Percentiles rank a stretch among this genome's conserved stretches.
Conservation (phyloP, 1,140 invertebrate genomes). For the Hyphantria cunea region DNA sequence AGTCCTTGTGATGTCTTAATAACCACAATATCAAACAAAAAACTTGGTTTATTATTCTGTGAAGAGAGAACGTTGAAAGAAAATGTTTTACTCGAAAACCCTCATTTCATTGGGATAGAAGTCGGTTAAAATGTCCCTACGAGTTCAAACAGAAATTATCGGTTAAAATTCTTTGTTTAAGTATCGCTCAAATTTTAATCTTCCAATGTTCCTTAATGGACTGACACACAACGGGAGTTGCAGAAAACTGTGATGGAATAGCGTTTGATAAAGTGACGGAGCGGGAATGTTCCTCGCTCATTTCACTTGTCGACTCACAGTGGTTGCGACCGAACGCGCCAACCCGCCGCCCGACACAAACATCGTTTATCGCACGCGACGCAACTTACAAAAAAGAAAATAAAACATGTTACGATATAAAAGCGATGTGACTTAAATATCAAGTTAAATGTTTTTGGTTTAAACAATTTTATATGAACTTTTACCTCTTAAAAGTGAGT, state of each 20-base stretch:
- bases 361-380: conserved; percentile 30
- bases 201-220: conserved; percentile 47
- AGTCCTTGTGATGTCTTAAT: no score
- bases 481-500: background rate
- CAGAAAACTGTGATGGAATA: conserved; percentile 42
- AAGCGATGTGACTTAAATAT: conserved; percentile 38
- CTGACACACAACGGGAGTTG: conserved; percentile 36
- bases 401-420: conserved; percentile 31
- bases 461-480: conserved; percentile 21
- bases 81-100: no score
- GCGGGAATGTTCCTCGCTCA: conserved; percentile 42
- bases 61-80: no score
- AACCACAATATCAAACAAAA: no score
- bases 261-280: conserved; percentile 33
- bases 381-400: conserved; percentile 25
- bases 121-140: no score
- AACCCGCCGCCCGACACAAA: conserved; percentile 1
- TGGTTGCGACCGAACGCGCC: conserved; percentile 41
- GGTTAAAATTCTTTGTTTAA: background rate
- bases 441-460: conserved; percentile 28
- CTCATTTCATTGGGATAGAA: no score
- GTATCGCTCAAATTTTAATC: conserved; percentile 33
- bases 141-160: background rate
- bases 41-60: no score
- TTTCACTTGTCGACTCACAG: conserved; percentile 51